Evolutionary conservation across 2,113 vertebrate species (phyloP), one percentile per base, ranked within the genome.

Genomic region (Macrotus californicus): DNA sequence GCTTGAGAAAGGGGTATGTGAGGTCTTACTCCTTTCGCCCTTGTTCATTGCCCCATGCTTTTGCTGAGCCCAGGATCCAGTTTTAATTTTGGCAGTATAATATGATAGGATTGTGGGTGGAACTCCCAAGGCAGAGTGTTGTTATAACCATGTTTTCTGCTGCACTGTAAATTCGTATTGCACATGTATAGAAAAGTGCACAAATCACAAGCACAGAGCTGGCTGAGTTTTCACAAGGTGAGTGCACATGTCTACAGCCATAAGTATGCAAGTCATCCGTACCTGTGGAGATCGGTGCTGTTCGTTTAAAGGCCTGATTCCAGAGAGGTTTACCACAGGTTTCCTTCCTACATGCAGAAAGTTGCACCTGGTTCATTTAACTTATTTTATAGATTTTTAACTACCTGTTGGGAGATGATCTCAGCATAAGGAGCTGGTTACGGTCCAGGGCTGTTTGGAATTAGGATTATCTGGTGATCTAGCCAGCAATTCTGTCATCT

Each of bases 181-280:
- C 24, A 31, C 5, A 26, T 3, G 11, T 4, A 16, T 1, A 43
- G 90, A n/a, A 11, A 21, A 72, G 69, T 12, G 3, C 2, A 29
- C 46, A 73, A 1, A 67, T 76, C 39, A 0, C 10, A 41, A n/a
- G 21, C 11, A 6, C 0, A 69, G 89, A 67, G 46, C 77, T 59
- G 26, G 10, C 48, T 13, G 56, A 41, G 4, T 34, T 8, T 87
- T 69, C 36, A 22, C 12, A 34, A 50, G 18, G 24, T 13, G 11
- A 69, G 36, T 6, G 10, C 56, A 24, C 4, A 31, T 2, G 1
- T 6, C 9, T 4, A 36, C 6, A 39, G 15, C 19, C 4, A 2
- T 8, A 29, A 7, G 15, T 34, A 36, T 2, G 10, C 50, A 66
- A 46, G 61, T 29, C 46, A 11, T 56, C 52, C 26, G 26, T 31